Evolutionary conservation across 2,113 vertebrate genomes (phyloP), one percentile per base, ranked within the genome.

Genomic region (Phainopepla nitens): DNA sequence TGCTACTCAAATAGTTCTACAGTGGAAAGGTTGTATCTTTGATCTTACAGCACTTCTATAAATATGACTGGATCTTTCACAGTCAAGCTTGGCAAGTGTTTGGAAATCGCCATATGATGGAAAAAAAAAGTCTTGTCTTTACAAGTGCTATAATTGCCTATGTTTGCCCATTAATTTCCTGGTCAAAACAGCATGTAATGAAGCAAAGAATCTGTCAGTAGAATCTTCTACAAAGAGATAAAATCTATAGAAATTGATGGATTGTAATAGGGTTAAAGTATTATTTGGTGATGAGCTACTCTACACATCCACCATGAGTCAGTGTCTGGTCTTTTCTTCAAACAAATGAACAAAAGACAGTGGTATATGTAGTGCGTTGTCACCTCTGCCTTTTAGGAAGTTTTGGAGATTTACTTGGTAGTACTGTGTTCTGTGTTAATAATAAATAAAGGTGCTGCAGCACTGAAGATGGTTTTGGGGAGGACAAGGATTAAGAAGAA

Each of bases 241-340:
- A 95, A 94, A 90, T 97, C 88, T 80, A 70, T 95, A 85, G 36
- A 95, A 96, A 96, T 44, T 23, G 64, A 94, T 94, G 61, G 87
- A 95, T 75, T 71, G 47, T 73, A 64, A 29, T 64, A 82, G 36
- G 11, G 5, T 81, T 36, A 62, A 49, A 77, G n/a, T 79, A 57
- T 92, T 93, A 75, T 35, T 94, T 64, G 35, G 23, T 77, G 66
- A 87, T 95, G 33, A 50, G 78, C 84, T 90, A 42, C 35, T 89
- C 69, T 91, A 57, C 72, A 33, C 16, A 64, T 70, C 25, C 28
- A 60, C 21, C 2, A 15, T 8, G 47, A 70, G 33, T 33, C 49
- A 61, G 15, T 58, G 31, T 76, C 62, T 82, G 28, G 8, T 28
- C 54, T 61, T 89, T 75, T 36, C 13, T 13, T 36, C 81, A 69